A percentile compares a stretch with the other conserved stretches of the same genome.
These are phyloP conservation scores for Sebastes steindachneri DNA, from an alignment of 2,797 vertebrate genomes.

Conservation along the genomic window DNA sequence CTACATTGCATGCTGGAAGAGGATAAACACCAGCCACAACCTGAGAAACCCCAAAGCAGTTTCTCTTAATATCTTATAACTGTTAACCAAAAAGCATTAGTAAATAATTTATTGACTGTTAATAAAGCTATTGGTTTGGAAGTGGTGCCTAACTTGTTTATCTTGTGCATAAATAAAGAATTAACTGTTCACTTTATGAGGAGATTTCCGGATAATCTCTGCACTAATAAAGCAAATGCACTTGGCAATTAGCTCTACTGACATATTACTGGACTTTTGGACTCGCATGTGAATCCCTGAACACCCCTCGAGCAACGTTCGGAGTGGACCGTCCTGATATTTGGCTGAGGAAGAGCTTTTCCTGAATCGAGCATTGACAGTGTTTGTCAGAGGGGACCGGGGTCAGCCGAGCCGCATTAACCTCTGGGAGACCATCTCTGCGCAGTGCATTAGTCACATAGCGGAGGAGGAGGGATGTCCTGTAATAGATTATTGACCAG, in stretches of 20 bases:
- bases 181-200: background rate
- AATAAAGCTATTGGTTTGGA: background rate
- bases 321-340: constrained; percentile 23
- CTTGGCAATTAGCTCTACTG: background rate
- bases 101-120: background rate
- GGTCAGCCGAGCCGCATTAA: constrained; percentile 82
- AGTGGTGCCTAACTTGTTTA: too few relatives aligned
- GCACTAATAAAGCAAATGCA: background rate
- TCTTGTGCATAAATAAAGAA: background rate
- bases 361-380: constrained; percentile 65
- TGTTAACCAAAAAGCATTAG: background rate
- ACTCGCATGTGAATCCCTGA: constrained; percentile 11
- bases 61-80: background rate
- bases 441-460: constrained; percentile 81
- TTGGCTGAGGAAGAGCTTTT: constrained; percentile 62
- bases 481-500: constrained; percentile 88
- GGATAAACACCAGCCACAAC: background rate
- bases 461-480: constrained; percentile 71
- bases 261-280: background rate
- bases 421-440: constrained; percentile 78
- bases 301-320: background rate
- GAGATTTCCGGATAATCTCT: background rate
- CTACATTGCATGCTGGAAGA: too few relatives aligned
- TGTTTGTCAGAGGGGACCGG: constrained; percentile 73
- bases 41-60: background rate